Percentiles rank a stretch among this genome's conserved stretches.
phyloP scores from a whole-genome alignment of 2,797 vertebrate genomes.

The Iguana delicatissima region DNA sequence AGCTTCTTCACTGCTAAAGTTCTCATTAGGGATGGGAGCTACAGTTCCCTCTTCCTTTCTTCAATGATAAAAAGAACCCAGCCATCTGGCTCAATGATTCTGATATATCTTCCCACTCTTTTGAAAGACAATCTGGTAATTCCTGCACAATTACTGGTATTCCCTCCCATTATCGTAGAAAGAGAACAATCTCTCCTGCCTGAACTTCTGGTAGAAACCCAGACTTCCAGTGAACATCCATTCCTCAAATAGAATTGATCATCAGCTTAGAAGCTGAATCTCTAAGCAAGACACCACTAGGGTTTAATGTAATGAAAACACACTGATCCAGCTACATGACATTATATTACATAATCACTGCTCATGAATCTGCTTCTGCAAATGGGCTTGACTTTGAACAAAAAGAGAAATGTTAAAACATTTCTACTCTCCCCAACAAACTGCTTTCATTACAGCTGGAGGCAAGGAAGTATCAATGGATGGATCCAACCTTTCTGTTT shows the following conservation, averaged over 20 bases:
- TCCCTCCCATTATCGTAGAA: not conserved
- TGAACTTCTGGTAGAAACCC: conserved; percentile 9
- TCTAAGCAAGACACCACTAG: not conserved
- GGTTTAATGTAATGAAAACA: not conserved
- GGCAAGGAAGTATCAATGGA: not conserved
- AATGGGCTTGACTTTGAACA: not conserved
- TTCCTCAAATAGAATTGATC: not conserved
- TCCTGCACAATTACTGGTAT: conserved; percentile 4
- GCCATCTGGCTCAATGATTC: conserved; percentile 11
- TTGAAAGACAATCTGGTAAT: conserved; percentile 28
- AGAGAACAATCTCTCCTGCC: not conserved
- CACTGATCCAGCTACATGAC: not conserved
- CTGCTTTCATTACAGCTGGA: not conserved
- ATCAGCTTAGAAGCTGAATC: not conserved
- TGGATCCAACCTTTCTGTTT: not conserved
- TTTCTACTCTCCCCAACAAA: not conserved
- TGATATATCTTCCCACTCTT: not conserved
- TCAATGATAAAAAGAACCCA: not conserved
- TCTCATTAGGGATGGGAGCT: not conserved
- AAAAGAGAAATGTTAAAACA: not conserved
- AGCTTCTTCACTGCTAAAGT: not conserved
- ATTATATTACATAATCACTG: not conserved
- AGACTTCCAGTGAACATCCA: not conserved
- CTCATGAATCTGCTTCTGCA: too few relatives aligned
- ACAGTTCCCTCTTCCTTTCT: not conserved